A percentile compares a stretch with the other conserved stretches of the same genome.
These are phyloP conservation scores for Theodoxus fluviatilis DNA, from an alignment of 2,888 invertebrate genomes.

Conservation along the genomic window DNA sequence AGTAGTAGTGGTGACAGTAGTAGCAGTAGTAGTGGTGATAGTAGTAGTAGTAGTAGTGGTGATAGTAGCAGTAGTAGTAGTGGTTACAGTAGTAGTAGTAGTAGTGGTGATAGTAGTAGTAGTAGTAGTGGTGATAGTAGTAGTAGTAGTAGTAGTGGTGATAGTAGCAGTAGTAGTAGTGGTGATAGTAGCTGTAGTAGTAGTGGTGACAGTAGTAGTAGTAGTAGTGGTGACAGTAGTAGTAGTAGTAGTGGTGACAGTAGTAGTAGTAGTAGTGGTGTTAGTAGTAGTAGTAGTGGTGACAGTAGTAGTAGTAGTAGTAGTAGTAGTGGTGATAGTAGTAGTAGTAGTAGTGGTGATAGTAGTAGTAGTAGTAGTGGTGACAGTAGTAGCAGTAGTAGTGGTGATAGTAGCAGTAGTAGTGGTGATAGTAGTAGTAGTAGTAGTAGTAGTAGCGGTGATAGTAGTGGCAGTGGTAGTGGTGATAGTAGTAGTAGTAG, in stretches of 20 bases:
- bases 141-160: slow-evolving; percentile 19
- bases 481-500: slow-evolving; percentile 15
- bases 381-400: not conserved
- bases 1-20: no score
- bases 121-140: slow-evolving; percentile 12
- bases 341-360: slow-evolving; percentile 17
- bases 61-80: no score
- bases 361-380: not conserved
- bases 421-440: slow-evolving; percentile 17
- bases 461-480: slow-evolving; percentile 13
- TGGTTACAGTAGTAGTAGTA: slow-evolving; percentile 20
- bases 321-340: slow-evolving; percentile 13
- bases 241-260: not conserved
- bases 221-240: slow-evolving; percentile 16
- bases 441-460: slow-evolving; percentile 12
- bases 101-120: slow-evolving; percentile 15
- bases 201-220: slow-evolving; percentile 14
- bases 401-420: slow-evolving; percentile 9
- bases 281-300: no score
- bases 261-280: no score
- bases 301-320: slow-evolving; percentile 13
- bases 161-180: slow-evolving; percentile 17
- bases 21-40: not conserved
- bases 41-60: not conserved
- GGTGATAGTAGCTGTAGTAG: slow-evolving; percentile 15